phyloP scores from a whole-genome alignment of 2,113 vertebrate genomes.

The Lophotis ruficrista region DNA sequence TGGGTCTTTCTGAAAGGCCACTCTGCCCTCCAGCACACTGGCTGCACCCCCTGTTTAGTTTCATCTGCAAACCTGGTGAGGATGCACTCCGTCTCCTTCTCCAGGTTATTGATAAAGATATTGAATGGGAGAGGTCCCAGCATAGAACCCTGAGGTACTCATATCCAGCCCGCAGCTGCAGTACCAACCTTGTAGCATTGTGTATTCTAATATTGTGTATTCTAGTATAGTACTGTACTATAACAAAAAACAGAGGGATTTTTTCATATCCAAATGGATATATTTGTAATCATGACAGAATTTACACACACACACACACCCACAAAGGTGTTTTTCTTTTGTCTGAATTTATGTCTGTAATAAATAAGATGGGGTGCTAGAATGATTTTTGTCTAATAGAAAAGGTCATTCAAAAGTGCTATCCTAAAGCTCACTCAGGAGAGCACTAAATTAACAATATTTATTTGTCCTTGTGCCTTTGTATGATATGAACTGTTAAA shows the following conservation, averaged over 20 bases:
- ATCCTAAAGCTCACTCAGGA: constrained; percentile 3
- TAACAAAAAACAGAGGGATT: background rate
- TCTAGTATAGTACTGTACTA: background rate
- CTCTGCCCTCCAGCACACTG: background rate
- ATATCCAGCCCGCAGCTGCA: background rate
- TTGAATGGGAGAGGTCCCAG: background rate
- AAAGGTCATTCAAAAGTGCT: constrained; percentile 63
- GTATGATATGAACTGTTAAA: constrained; percentile 8
- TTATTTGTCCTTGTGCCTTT: constrained; percentile 5
- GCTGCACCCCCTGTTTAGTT: accelerated
- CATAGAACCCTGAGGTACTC: background rate
- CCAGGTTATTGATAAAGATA: background rate
- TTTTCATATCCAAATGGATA: background rate
- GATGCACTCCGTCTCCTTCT: background rate
- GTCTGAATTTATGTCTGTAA: constrained; percentile 28
- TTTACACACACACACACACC: background rate
- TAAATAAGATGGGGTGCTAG: constrained; percentile 23
- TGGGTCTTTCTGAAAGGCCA: background rate
- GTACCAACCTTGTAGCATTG: background rate
- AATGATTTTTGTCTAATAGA: constrained; percentile 34
- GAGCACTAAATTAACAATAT: constrained; percentile 34
- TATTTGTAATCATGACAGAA: background rate
- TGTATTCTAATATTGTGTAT: background rate
- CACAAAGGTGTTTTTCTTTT: too few relatives aligned
- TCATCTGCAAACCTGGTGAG: background rate